Evolutionary conservation across 2,888 invertebrate species (phyloP).

Genomic region (Shargacucullia verbasci): DNA sequence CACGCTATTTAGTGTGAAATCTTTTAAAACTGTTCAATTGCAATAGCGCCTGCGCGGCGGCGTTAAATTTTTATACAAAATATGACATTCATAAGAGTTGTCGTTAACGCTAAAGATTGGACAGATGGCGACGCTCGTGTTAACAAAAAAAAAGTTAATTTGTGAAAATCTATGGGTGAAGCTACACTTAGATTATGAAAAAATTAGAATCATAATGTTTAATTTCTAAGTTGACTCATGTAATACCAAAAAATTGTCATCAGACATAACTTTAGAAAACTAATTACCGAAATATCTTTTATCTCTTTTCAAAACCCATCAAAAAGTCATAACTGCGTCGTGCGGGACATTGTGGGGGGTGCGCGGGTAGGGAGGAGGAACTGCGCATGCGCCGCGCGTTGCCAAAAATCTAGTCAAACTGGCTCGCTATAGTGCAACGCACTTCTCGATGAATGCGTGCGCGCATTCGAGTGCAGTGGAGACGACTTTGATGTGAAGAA

Average conservation of each 20-base stretch:
- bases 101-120: no score
- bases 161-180: no score
- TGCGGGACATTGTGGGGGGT: slow-evolving; percentile 52
- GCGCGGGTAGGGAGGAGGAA: slow-evolving; percentile 47
- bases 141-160: no score
- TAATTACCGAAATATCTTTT: slow-evolving; percentile 30
- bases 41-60: no score
- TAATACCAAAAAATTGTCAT: background rate
- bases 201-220: no score
- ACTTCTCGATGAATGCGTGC: slow-evolving; percentile 81
- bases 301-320: slow-evolving; percentile 68
- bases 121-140: no score
- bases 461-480: slow-evolving; percentile 63
- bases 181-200: no score
- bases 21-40: no score
- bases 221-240: no score
- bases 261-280: slow-evolving; percentile 5
- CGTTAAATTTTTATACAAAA: no score
- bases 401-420: slow-evolving; percentile 89
- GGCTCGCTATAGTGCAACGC: slow-evolving; percentile 87
- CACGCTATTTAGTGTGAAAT: no score
- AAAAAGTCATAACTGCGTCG: slow-evolving; percentile 74
- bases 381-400: slow-evolving; percentile 67
- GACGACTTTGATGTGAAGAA: slow-evolving; percentile 30
- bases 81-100: no score